phyloP scores from a whole-genome alignment of 2,113 vertebrate species.

The Megatriorchis doriae region DNA sequence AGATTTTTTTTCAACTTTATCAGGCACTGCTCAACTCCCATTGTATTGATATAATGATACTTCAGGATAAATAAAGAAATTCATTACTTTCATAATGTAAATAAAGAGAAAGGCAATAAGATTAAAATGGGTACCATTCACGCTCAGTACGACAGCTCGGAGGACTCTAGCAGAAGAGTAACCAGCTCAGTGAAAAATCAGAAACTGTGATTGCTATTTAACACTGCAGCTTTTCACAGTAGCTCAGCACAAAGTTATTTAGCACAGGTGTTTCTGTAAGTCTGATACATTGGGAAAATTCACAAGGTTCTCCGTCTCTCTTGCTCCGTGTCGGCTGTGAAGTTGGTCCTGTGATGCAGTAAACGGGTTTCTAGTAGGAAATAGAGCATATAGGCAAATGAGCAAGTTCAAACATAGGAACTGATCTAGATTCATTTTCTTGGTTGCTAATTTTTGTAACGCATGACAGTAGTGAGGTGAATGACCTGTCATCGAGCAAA shows the following conservation, averaged over 20 bases:
- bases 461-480: conserved; percentile 49
- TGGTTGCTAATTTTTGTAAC: conserved; percentile 52
- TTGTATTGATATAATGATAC: conserved; percentile 3
- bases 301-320: conserved; percentile 44
- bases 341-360: conserved; percentile 14
- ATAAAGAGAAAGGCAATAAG: background rate
- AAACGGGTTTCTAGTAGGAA: background rate
- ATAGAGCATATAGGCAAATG: background rate
- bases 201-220: conserved; percentile 52
- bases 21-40: background rate
- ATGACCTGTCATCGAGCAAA: conserved; percentile 40
- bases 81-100: background rate
- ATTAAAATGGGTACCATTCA: conserved; percentile 11
- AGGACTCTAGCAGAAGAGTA: conserved; percentile 26
- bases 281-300: conserved; percentile 68
- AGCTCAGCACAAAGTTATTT: conserved; percentile 57
- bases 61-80: background rate
- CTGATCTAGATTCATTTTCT: conserved; percentile 39
- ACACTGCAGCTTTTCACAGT: conserved; percentile 60
- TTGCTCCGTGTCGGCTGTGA: conserved; percentile 37
- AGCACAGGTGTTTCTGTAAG: conserved; percentile 64
- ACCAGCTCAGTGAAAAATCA: conserved; percentile 38
- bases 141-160: background rate
- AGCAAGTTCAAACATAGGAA: background rate
- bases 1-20: background rate